Percentiles rank a stretch among this genome's conserved stretches.
Conservation (phyloP, 2,113 vertebrate species). For the Pluvialis apricaria region DNA sequence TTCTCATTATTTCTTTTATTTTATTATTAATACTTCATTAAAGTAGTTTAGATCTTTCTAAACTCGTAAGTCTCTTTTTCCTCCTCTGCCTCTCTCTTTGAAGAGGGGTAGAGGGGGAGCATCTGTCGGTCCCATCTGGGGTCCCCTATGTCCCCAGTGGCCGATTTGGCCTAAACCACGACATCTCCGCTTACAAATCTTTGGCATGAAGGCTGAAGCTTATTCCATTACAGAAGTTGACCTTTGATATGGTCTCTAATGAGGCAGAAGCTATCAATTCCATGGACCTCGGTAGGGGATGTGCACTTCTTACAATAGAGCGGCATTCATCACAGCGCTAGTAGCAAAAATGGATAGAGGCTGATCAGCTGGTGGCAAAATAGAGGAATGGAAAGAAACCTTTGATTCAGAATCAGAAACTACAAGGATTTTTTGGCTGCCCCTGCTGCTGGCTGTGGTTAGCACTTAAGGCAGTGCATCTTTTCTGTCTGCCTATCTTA, state of each 20-base stretch:
- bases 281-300: background rate
- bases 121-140: too few relatives aligned
- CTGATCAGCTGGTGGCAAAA: slow-evolving; percentile 16
- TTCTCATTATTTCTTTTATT: too few relatives aligned
- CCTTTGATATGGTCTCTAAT: background rate
- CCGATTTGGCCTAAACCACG: too few relatives aligned
- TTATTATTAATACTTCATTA: too few relatives aligned
- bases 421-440: background rate
- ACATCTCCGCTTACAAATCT: background rate
- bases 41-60: too few relatives aligned
- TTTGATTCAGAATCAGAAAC: slow-evolving; percentile 2
- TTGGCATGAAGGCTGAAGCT: background rate
- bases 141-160: too few relatives aligned
- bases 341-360: background rate
- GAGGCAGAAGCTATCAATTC: slow-evolving; percentile 6
- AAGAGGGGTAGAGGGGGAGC: too few relatives aligned
- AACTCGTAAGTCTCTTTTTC: too few relatives aligned
- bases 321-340: background rate
- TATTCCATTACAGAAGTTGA: background rate
- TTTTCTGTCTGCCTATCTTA: background rate
- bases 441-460: slow-evolving; percentile 7
- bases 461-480: background rate
- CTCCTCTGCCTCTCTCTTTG: too few relatives aligned
- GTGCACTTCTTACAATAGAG: background rate
- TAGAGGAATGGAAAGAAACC: background rate